Evolutionary conservation across 2,113 vertebrate genomes (phyloP).

Genomic region (Alethe diademata): DNA sequence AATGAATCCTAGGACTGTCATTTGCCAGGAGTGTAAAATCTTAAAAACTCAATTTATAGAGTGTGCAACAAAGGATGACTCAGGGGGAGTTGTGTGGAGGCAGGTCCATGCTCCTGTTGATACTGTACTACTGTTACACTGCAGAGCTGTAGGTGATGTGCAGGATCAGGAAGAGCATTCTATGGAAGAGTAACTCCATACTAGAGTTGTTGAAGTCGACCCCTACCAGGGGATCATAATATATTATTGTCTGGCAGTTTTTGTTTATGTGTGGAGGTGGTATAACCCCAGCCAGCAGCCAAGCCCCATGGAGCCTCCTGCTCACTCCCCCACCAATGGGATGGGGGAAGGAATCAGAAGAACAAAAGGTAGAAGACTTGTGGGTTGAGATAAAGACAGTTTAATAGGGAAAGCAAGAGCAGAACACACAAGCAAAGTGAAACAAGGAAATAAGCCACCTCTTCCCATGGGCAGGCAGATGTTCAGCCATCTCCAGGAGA

Average conservation of each 20-base stretch:
- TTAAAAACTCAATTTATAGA: neutral
- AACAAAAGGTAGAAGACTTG: neutral
- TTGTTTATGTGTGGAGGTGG: neutral
- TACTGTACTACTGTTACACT: neutral
- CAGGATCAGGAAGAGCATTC: neutral
- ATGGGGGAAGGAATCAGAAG: accelerated
- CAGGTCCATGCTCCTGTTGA: neutral
- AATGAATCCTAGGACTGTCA: neutral
- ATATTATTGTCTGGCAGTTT: neutral
- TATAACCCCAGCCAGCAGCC: neutral
- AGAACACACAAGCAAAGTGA: neutral
- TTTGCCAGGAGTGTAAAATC: neutral
- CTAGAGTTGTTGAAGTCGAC: neutral
- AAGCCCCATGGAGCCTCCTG: neutral
- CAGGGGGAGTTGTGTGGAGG: neutral
- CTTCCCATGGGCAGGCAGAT: neutral
- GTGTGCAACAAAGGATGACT: neutral
- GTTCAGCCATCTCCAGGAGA: neutral
- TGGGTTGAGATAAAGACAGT: neutral
- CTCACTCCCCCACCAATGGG: neutral
- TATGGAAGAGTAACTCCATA: neutral
- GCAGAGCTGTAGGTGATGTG: neutral
- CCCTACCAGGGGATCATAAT: accelerated
- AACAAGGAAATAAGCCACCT: neutral
- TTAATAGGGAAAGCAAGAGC: neutral